Evolutionary conservation across 1,140 invertebrate species (phyloP).

Genomic region (Drosophila sproati): DNA sequence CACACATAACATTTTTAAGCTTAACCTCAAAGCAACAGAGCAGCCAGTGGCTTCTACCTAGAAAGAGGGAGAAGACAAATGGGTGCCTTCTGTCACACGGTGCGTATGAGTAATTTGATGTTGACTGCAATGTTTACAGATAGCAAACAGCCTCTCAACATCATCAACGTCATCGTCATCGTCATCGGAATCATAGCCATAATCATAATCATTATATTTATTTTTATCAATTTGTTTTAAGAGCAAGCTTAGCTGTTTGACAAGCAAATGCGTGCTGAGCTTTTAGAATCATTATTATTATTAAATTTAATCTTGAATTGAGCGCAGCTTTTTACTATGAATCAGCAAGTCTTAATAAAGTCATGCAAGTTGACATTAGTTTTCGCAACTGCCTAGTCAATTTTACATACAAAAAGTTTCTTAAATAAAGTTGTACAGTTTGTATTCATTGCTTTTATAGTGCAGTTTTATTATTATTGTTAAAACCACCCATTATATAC

Average conservation of each 20-base stretch:
- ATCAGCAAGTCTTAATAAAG: background rate
- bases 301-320: constrained; percentile 16
- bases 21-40: constrained; percentile 24
- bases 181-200: constrained; percentile 46
- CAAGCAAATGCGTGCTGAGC: background rate
- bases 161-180: constrained; percentile 38
- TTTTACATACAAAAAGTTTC: too few species aligned
- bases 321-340: constrained; percentile 5
- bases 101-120: constrained; percentile 63
- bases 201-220: constrained; percentile 7
- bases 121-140: constrained; percentile 23
- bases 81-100: constrained; percentile 4
- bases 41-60: background rate
- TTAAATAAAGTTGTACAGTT: too few species aligned
- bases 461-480: too few species aligned
- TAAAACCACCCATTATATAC: too few species aligned
- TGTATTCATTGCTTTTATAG: too few species aligned
- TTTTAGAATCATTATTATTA: background rate
- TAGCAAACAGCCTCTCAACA: constrained; percentile 15
- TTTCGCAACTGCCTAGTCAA: too few species aligned
- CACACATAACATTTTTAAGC: constrained; percentile 34
- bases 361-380: too few species aligned
- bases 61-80: constrained; percentile 9
- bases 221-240: constrained; percentile 23
- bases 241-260: constrained; percentile 5